phyloP scores from a whole-genome alignment of 2,113 vertebrate genomes.

The Mus musculus region DNA sequence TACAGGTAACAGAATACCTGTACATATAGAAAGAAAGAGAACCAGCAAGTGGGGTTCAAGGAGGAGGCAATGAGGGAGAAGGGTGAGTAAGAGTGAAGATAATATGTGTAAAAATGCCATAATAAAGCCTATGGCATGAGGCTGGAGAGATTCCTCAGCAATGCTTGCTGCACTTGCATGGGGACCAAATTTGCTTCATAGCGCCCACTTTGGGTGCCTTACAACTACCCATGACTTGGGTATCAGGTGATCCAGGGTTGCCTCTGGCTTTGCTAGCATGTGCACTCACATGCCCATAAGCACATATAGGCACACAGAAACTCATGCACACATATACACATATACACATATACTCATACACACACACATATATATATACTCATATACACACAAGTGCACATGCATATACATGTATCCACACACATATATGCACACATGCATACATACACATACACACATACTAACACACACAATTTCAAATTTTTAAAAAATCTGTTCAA shows the following conservation, averaged over 20 bases:
- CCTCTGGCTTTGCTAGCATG: neutral
- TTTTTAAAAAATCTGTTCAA: neutral
- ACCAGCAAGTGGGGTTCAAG: neutral
- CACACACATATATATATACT: too few species aligned
- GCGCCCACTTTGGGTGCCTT: neutral
- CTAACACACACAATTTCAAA: neutral
- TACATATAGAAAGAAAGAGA: neutral
- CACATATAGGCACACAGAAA: neutral
- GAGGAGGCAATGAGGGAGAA: neutral
- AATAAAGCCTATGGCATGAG: neutral
- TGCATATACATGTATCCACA: neutral
- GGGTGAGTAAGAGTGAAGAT: neutral
- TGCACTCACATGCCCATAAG: too few species aligned
- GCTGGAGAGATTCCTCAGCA: neutral
- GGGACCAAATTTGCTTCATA: too few species aligned
- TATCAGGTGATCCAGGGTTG: neutral
- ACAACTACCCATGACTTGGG: neutral
- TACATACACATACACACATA: neutral
- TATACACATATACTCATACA: too few species aligned
- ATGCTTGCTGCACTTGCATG: too few species aligned
- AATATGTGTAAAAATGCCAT: neutral
- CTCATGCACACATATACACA: too few species aligned
- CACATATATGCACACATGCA: neutral
- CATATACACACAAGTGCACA: too few species aligned
- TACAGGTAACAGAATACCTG: neutral